A percentile compares a stretch with the other conserved stretches of the same genome.
Conservation (phyloP, 1,140 invertebrate genomes). For the Papilio dardanus region DNA sequence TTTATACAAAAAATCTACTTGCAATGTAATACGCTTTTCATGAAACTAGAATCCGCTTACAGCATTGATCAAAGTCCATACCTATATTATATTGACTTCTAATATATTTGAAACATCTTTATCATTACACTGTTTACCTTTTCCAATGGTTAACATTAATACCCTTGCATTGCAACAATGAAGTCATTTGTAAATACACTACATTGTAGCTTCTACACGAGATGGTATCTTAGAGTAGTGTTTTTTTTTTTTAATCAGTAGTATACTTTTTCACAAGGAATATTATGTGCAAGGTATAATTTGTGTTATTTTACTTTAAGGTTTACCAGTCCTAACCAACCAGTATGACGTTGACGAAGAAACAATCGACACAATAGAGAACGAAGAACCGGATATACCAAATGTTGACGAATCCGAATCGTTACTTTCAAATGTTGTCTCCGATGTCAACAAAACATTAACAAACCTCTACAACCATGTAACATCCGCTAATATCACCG, state of each 20-base stretch:
- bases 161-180: too few relatives aligned
- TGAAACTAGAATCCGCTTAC: not conserved
- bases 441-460: slow-evolving; percentile 74
- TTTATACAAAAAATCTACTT: not conserved
- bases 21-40: not conserved
- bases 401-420: slow-evolving; percentile 76
- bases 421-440: slow-evolving; percentile 69
- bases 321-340: slow-evolving; percentile 42
- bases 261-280: too few relatives aligned
- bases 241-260: too few relatives aligned
- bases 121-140: not conserved
- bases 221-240: too few relatives aligned
- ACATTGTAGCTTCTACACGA: too few relatives aligned
- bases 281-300: too few relatives aligned
- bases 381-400: slow-evolving; percentile 57
- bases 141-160: not conserved
- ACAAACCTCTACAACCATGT: slow-evolving; percentile 72
- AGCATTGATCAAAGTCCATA: not conserved
- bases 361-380: slow-evolving; percentile 44
- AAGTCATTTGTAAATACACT: too few relatives aligned
- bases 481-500: slow-evolving; percentile 67
- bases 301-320: slow-evolving; percentile 46
- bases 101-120: not conserved
- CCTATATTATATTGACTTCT: not conserved
- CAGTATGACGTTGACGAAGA: slow-evolving; percentile 73